phyloP scores from a whole-genome alignment of 2,888 invertebrate species.

The Diadegma fenestrale region DNA sequence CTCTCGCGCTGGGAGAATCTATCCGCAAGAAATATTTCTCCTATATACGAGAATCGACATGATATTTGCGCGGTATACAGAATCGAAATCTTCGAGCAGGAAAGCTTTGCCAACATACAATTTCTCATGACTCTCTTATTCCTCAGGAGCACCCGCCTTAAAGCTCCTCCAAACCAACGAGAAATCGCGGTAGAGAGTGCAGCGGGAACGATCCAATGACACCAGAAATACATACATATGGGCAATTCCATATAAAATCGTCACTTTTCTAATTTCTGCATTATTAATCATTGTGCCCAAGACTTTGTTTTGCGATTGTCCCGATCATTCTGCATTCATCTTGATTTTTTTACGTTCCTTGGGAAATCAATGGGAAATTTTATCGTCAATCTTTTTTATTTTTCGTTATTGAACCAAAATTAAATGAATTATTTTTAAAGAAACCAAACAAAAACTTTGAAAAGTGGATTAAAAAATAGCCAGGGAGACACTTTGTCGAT shows the following conservation, averaged over 20 bases:
- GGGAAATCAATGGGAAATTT: too few relatives aligned
- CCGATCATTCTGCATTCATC: not conserved
- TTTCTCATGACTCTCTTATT: slow-evolving; percentile 54
- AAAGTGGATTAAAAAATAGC: too few relatives aligned
- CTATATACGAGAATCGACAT: slow-evolving; percentile 7
- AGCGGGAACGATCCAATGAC: slow-evolving; percentile 27
- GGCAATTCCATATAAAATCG: not conserved
- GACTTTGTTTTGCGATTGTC: not conserved
- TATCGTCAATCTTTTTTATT: too few relatives aligned
- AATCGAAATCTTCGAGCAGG: slow-evolving; percentile 5
- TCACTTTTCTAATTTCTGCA: not conserved
- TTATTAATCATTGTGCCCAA: not conserved
- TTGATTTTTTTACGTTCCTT: too few relatives aligned
- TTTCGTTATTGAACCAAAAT: too few relatives aligned
- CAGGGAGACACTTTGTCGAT: too few relatives aligned
- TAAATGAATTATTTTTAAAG: too few relatives aligned
- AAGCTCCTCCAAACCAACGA: slow-evolving; percentile 35
- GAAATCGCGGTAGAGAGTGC: slow-evolving; percentile 30
- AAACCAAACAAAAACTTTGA: too few relatives aligned
- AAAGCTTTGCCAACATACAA: slow-evolving; percentile 21
- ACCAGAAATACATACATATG: slow-evolving; percentile 5
- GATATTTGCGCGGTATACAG: slow-evolving; percentile 23
- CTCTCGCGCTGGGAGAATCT: not conserved
- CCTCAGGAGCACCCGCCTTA: slow-evolving; percentile 12
- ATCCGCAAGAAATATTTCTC: slow-evolving; percentile 17